These are phyloP conservation scores for Dynastes tityus DNA, from an alignment of 2,888 invertebrate genomes.

Conservation along the genomic window DNA sequence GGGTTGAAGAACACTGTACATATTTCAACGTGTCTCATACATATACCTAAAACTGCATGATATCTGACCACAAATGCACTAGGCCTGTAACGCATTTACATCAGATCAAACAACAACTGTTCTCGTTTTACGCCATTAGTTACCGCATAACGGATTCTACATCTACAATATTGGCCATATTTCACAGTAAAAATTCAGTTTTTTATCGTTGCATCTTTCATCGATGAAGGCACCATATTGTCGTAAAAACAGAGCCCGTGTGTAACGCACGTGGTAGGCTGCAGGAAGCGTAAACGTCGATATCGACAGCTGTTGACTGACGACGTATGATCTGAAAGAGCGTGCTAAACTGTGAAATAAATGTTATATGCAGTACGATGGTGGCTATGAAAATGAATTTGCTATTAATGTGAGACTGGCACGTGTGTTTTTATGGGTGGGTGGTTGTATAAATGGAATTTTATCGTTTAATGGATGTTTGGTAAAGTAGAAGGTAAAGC, in stretches of 20 bases:
- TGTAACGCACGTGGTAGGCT: constrained; percentile 1
- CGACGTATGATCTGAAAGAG: background rate
- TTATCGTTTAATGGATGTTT: background rate
- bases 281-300: constrained; percentile 6
- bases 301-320: constrained; percentile 23
- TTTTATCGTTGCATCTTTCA: background rate
- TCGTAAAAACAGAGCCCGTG: background rate
- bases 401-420: background rate
- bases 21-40: no score
- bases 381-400: constrained; percentile 6
- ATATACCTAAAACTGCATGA: no score
- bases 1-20: no score
- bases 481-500: no score
- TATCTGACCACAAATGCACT: no score
- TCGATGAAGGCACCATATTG: background rate
- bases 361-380: background rate
- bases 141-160: no score
- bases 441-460: background rate
- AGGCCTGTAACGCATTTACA: no score
- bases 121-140: no score
- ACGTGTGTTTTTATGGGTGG: background rate
- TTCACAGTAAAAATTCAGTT: background rate
- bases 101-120: no score
- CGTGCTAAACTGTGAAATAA: constrained; percentile 6
- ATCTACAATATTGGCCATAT: no score